Base-by-base conservation (phyloP, 2,113 vertebrate species). In the Notothenia coriiceps region DNA sequence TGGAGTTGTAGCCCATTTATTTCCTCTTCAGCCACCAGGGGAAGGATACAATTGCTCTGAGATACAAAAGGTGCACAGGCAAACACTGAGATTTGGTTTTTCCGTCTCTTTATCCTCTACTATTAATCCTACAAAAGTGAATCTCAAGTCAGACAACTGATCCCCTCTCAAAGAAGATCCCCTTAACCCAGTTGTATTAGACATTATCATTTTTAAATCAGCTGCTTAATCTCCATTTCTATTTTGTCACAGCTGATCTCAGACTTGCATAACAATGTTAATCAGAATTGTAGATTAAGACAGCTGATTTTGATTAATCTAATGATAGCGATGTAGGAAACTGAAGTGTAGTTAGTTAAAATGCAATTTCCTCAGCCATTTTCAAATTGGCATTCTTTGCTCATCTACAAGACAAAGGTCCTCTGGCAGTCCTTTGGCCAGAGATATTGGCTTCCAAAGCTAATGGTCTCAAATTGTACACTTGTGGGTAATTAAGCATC, bases 401-500 rank as follows among this genome's bases (percentile, higher is more conserved):
- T 62, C 44, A 12, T 62, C 43, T 10, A 17, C 63, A 47, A 25
- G 25, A 79, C 17, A 64, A 73, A 84, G 84, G 80, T 86, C 81
- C 63, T 80, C 71, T 83, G 78, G 79, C 59, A 81, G 82, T 85
- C 78, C 84, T 89, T 85, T 81, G 77, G 71, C 63, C 69, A 57
- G 70, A 76, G 77, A 84, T 86, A 84, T 74, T 86, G 86, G 71
- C 52, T 77, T 86, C 77, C 49, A 85, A 75, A 84, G 71, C 85
- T 91, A 91, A 91, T 89, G 77, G 90, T 76, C 80, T 85, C 67
- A 88, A 90, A 89, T 87, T 85, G 77, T 79, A 90, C 86, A 91
- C 88, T 79, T 70, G 84, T 88, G 88, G 82, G 74, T 90, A 90
- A 86, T 91, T 92, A 91, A 85, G 73, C 71, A 82, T 80, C 17